Evolutionary conservation across 2,797 vertebrate species (phyloP), one percentile per base, ranked within the genome.

Genomic region (Phyllotis vaccarum): DNA sequence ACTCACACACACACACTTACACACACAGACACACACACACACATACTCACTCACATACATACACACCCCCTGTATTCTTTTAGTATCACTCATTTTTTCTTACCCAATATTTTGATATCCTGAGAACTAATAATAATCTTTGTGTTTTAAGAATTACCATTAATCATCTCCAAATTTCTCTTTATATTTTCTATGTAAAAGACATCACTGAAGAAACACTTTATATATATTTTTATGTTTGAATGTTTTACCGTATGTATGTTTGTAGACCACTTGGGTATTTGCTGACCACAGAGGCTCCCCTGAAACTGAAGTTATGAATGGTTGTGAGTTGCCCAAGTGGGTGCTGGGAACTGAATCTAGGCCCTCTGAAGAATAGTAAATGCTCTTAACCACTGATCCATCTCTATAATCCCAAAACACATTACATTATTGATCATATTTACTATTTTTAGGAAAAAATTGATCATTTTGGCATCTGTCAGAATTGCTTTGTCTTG

Each of bases 131-230:
- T 34, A 96, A 78, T n/a, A 43, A 1, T 62, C 22, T 85, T 79
- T 75, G 5, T 78, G 21, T 78, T 74, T 43, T 17, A 78, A 82
- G 21, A 46, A 40, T 93, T 68, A 54, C 7, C 46, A 90, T 22
- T 37, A 60, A 68, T 87, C 58, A 56, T 75, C 49, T 40, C 24
- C 37, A 83, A 91, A 58, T n/a, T 78, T 62, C 86, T 88, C 16
- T 81, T 37, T 52, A 10, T 90, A 4, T 88, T 66, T 93, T 85
- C 14, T 91, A 40, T 89, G 1, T 89, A 31, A 91, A 74, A 95
- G 6, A 14, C 21, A 85, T 66, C 21, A 22, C 34, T 85, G n/a
- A 85, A 66, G 66, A 82, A 13, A n/a, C n/a, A n/a, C n/a, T 22
- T 46, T 31, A 46, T 46, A 43, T 34, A 34, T 22, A 66, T 43